Conservation (phyloP, 2,113 vertebrate species). For the Notarius lentiginosus region DNA sequence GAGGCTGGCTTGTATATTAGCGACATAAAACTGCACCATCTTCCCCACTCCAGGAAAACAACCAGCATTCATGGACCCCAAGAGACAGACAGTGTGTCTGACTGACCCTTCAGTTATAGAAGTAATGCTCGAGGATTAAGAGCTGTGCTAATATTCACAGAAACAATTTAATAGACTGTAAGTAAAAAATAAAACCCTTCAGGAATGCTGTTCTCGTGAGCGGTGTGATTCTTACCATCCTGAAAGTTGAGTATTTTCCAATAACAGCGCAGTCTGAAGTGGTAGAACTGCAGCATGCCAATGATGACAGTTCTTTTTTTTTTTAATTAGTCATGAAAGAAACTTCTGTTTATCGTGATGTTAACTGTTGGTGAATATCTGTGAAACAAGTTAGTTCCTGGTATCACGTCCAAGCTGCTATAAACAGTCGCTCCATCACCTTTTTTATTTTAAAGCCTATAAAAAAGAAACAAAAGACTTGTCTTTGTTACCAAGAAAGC, state of each 20-base stretch:
- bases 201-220: neutral
- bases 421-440: neutral
- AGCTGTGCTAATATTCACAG: neutral
- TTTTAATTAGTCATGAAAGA: neutral
- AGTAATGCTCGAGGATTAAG: neutral
- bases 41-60: neutral
- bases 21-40: neutral
- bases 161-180: neutral
- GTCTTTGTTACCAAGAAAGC: neutral
- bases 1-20: neutral
- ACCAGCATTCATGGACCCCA: neutral
- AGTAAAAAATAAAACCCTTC: neutral
- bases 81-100: slow-evolving; percentile 7
- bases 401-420: neutral
- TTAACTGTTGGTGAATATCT: neutral
- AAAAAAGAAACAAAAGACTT: neutral
- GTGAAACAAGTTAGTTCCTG: neutral
- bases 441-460: neutral
- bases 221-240: neutral
- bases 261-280: neutral
- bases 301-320: neutral
- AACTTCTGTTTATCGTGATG: no score
- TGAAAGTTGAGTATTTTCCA: neutral
- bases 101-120: neutral
- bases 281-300: neutral